Evolutionary conservation across 2,797 vertebrate genomes (phyloP).

Genomic region (Glossophaga mutica): DNA sequence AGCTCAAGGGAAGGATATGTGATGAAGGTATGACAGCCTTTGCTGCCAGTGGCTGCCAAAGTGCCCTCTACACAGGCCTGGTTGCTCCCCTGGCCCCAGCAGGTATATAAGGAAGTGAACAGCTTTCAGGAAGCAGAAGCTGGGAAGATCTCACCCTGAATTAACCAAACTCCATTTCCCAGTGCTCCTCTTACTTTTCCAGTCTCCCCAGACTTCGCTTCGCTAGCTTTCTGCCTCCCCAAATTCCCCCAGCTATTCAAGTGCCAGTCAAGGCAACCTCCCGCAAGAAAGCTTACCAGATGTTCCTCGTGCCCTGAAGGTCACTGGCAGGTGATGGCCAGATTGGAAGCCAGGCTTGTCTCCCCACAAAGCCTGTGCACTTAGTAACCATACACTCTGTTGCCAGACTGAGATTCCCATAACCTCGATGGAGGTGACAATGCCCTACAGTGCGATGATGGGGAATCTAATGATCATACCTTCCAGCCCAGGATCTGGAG

Average conservation of each 20-base stretch:
- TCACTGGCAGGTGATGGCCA: neutral
- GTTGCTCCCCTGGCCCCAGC: neutral
- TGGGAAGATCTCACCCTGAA: neutral
- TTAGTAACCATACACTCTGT: neutral
- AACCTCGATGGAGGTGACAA: too few relatives aligned
- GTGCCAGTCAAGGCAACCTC: neutral
- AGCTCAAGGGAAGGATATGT: neutral
- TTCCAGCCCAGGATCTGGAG: neutral
- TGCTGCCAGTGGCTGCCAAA: too few relatives aligned
- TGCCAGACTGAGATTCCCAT: neutral
- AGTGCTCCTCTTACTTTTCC: neutral
- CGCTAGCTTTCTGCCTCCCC: neutral
- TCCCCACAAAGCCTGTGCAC: neutral
- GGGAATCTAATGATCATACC: neutral
- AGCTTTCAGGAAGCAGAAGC: neutral
- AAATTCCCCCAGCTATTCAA: neutral
- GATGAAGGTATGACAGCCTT: neutral
- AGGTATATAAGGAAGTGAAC: neutral
- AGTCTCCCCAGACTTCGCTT: neutral
- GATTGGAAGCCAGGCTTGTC: neutral
- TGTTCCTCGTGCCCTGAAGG: neutral
- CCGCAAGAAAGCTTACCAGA: neutral
- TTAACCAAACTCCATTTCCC: neutral
- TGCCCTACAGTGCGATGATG: neutral
- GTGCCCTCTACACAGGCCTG: neutral